Conservation (phyloP, 2,797 vertebrate genomes). For the Phataginus tricuspis region DNA sequence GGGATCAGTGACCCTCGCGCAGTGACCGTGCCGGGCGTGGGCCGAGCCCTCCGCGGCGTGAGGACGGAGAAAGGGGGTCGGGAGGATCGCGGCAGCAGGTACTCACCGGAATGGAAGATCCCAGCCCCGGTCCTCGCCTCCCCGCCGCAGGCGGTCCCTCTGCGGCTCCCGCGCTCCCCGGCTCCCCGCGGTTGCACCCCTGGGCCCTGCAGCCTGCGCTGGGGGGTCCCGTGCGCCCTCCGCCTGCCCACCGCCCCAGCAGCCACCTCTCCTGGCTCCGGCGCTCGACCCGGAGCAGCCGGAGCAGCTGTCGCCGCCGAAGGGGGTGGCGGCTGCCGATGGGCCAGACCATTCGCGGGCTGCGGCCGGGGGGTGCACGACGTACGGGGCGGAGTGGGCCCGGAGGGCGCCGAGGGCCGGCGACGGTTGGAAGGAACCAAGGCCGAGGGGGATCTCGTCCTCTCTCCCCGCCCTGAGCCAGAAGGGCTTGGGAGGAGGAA, state of each 20-base stretch:
- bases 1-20: neutral
- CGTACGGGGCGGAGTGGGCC: neutral
- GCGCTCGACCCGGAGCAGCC: constrained; percentile 63
- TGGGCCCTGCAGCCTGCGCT: neutral
- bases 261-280: constrained; percentile 59
- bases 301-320: constrained; percentile 77
- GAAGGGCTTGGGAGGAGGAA: fast-evolving
- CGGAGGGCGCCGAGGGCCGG: neutral
- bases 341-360: constrained; percentile 69
- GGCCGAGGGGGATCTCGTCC: neutral
- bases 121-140: neutral
- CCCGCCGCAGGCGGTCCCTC: neutral
- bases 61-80: neutral
- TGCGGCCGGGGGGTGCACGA: constrained; percentile 47
- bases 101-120: constrained; percentile 30
- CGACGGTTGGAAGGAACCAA: neutral
- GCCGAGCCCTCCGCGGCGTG: neutral
- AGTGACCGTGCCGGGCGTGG: neutral
- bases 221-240: neutral
- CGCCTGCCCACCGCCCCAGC: constrained; percentile 40
- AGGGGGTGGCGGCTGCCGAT: constrained; percentile 44
- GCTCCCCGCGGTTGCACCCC: neutral
- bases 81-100: neutral
- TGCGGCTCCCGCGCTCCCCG: neutral
- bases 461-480: fast-evolving